Evolutionary conservation across 2,797 vertebrate species (phyloP), one percentile per base, ranked within the genome.

Genomic region (Acanthornis magna): DNA sequence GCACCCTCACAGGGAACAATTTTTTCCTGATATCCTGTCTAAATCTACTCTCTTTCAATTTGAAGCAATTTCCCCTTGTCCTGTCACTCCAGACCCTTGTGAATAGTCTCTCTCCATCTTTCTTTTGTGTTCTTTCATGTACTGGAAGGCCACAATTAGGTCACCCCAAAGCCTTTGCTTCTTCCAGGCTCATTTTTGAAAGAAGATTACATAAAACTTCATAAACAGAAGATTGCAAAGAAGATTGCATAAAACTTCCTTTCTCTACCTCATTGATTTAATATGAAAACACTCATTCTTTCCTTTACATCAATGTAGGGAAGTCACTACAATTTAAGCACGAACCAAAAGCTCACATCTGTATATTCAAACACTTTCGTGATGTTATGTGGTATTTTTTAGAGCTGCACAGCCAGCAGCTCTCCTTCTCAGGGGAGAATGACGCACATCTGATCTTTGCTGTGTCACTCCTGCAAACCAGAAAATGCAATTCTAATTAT

Each of bases 1-100:
- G 8, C 36, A 36, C 36, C 36, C 36, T 36, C 36, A 36, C 36
- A 36, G 36, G 36, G 3, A 48, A 0, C 0, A 21, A 62, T 36
- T 70, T 0, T 32, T 57, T 6, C 23, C 43, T 0, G 29, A 16
- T 2, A 50, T 57, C 36, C 63, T 13, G 21, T 5, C 7, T 6
- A 16, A 3, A 4, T 2, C 40, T 30, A 30, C 11, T 9, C 47
- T 53, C 34, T 74, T 17, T 4, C 60, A 67, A 11, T 67, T n/a
- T 12, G 15, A 67, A 29, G 11, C 26, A 16, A 55, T 9, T 55
- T 4, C 19, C 12, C 21, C 16, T 16, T 43, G 26, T 10, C 55
- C 55, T 29, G 32, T 32, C 27, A 14, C 34, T 36, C 42, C 63
- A 82, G 16, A 9, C 12, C 53, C 48, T 18, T 29, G 32, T n/a